Conservation (phyloP, 2,113 vertebrate genomes). For the Elanus axillaris region DNA sequence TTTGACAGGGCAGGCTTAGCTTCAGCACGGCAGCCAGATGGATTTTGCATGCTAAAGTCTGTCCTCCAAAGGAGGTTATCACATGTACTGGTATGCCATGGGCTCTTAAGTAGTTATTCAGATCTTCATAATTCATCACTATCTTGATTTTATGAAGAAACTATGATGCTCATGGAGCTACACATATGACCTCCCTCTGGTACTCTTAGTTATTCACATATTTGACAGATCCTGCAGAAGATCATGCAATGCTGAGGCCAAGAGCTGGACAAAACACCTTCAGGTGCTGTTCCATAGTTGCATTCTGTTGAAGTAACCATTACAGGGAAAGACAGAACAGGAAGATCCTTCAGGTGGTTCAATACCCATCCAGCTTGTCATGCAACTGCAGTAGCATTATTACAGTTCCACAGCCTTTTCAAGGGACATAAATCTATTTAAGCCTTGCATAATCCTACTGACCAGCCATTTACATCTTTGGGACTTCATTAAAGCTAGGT, state of each 20-base stretch:
- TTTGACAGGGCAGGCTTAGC: neutral
- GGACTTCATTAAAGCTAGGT: neutral
- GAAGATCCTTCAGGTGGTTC: neutral
- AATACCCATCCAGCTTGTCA: neutral
- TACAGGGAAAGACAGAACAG: neutral
- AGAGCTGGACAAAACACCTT: neutral
- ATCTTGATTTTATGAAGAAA: neutral
- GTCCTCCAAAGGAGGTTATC: neutral
- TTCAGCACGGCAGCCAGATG: neutral
- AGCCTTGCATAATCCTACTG: neutral
- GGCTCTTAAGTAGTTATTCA: neutral
- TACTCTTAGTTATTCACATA: neutral
- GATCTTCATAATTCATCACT: neutral
- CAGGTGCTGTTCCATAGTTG: neutral
- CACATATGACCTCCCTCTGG: neutral
- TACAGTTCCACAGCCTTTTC: neutral
- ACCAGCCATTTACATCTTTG: neutral
- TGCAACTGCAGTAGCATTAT: neutral
- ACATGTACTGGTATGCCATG: neutral
- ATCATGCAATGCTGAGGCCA: neutral
- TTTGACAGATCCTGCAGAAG: neutral
- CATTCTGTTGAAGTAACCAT: rapidly evolving
- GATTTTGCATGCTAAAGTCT: neutral
- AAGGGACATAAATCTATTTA: neutral
- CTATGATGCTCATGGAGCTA: neutral